phyloP scores from a whole-genome alignment of 2,113 vertebrate species.

The Parus major region DNA sequence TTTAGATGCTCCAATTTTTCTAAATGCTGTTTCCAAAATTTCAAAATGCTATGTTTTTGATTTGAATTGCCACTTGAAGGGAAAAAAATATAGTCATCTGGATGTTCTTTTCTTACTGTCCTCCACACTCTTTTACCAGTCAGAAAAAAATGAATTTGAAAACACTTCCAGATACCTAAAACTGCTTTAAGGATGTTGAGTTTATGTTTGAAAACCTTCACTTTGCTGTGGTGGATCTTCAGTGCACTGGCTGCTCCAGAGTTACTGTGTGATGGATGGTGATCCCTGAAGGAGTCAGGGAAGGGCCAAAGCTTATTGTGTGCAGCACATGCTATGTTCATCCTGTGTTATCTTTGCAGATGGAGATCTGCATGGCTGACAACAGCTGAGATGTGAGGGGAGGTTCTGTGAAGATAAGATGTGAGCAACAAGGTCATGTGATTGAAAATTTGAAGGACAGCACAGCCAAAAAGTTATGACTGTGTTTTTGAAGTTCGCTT shows the following conservation, averaged over 20 bases:
- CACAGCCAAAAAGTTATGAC: background rate
- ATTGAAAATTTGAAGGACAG: background rate
- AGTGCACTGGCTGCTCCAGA: background rate
- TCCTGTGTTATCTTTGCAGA: background rate
- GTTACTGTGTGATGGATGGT: background rate
- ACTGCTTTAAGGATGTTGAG: background rate
- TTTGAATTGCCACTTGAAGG: background rate
- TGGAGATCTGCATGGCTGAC: background rate
- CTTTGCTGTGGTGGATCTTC: accelerated
- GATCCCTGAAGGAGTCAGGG: background rate
- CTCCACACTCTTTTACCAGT: background rate
- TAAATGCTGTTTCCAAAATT: background rate
- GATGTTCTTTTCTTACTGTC: background rate
- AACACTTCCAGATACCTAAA: background rate
- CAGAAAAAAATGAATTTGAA: background rate
- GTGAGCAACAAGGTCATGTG: accelerated
- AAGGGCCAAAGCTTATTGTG: background rate
- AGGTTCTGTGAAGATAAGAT: background rate
- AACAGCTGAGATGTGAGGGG: background rate
- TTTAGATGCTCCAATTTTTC: background rate
- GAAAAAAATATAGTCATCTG: background rate
- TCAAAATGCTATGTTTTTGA: background rate
- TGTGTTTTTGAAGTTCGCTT: background rate
- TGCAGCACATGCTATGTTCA: background rate
- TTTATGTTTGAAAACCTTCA: background rate